Percentiles rank a stretch among this genome's conserved stretches.
Evolutionary conservation across 2,113 vertebrate genomes (phyloP).

Genomic region (Oenanthe melanoleuca): DNA sequence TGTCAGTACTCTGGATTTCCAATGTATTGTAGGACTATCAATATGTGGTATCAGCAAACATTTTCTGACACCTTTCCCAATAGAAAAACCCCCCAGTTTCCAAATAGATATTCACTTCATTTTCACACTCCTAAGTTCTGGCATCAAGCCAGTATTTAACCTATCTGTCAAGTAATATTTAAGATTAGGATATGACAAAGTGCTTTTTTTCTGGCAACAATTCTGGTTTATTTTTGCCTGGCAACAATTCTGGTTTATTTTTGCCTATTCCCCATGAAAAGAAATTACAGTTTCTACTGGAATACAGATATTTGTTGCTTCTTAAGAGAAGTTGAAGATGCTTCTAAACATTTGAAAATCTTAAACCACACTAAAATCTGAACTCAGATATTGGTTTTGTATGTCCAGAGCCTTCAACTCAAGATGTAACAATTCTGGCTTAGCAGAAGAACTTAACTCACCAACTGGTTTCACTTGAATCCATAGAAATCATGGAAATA

Average conservation of each 20-base stretch:
- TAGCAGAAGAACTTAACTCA: not conserved
- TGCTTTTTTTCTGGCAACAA: not conserved
- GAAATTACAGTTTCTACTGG: not conserved
- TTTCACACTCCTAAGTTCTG: not conserved
- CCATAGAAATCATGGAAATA: not conserved
- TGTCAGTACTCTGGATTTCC: not conserved
- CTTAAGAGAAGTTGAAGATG: not conserved
- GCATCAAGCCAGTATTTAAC: not conserved
- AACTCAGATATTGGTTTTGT: not conserved
- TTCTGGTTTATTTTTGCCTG: not conserved
- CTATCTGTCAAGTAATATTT: not conserved
- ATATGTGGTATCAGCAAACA: not conserved
- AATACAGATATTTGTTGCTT: not conserved
- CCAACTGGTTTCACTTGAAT: not conserved
- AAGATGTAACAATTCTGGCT: not conserved
- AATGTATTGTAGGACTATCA: not conserved
- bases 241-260: not conserved
- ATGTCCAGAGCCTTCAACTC: not conserved
- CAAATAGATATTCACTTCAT: not conserved
- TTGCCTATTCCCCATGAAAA: not conserved
- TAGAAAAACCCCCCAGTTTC: not conserved
- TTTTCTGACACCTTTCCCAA: not conserved
- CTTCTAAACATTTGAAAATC: not conserved
- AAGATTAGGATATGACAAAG: not conserved
- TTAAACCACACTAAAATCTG: not conserved